phyloP scores from a whole-genome alignment of 2,888 invertebrate species.

The Eumerus sabulonum region DNA sequence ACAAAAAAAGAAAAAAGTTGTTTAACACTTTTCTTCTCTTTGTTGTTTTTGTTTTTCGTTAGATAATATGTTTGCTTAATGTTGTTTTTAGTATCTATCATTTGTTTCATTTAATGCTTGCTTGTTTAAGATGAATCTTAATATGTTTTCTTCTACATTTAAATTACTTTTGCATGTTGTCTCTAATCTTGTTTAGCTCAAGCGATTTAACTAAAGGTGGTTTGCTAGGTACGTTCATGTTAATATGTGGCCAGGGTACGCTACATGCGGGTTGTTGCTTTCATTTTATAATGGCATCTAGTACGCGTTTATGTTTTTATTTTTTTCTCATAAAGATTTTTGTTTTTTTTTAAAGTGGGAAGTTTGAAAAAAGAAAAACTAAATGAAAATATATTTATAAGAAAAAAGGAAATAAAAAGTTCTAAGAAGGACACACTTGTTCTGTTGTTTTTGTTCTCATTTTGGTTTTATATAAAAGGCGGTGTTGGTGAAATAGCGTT shows the following conservation, averaged over 20 bases:
- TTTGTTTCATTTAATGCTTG: background rate
- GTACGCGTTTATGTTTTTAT: slow-evolving; percentile 36
- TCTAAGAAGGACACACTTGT: slow-evolving; percentile 60
- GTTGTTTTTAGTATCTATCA: too few species aligned
- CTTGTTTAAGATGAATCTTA: slow-evolving; percentile 23
- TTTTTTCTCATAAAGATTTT: too few species aligned
- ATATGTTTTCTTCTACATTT: slow-evolving; percentile 44
- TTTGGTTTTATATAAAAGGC: slow-evolving; percentile 57
- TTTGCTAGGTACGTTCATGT: too few species aligned
- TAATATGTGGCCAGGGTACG: too few species aligned
- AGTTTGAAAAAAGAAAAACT: slow-evolving; percentile 25
- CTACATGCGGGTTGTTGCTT: too few species aligned
- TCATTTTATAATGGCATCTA: slow-evolving; percentile 6
- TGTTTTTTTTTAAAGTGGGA: slow-evolving; percentile 52
- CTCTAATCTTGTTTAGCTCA: slow-evolving; percentile 48
- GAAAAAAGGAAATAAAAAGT: slow-evolving; percentile 16
- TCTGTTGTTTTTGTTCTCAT: slow-evolving; percentile 30
- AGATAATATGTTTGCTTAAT: too few species aligned
- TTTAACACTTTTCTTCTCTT: slow-evolving; percentile 48
- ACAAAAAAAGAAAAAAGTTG: too few species aligned
- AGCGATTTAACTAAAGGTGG: slow-evolving; percentile 58
- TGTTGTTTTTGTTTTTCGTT: slow-evolving; percentile 30
- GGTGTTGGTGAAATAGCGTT: slow-evolving; percentile 68
- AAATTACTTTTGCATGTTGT: slow-evolving; percentile 34
- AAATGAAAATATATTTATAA: slow-evolving; percentile 1